Percentiles rank a stretch among this genome's conserved stretches.
Evolutionary conservation across 2,797 vertebrate species (phyloP).

Genomic region (Phrynocephalus vlangalii): DNA sequence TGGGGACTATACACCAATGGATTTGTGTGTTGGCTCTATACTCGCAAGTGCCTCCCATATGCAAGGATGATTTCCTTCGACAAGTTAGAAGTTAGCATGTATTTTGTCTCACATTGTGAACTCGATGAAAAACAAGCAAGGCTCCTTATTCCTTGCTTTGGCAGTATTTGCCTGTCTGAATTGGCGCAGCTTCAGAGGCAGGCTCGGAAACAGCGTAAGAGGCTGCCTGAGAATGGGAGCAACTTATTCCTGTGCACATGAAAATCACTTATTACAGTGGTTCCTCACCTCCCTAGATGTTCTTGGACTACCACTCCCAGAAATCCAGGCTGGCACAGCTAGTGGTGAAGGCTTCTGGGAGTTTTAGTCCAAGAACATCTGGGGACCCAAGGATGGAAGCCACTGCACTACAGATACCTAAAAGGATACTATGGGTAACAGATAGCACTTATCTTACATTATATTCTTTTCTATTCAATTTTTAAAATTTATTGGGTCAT

Average conservation of each 20-base stretch:
- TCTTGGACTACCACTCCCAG: too few relatives aligned
- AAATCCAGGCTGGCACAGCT: too few relatives aligned
- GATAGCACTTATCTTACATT: neutral
- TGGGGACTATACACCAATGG: neutral
- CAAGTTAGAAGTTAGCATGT: constrained; percentile 3
- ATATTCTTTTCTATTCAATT: neutral
- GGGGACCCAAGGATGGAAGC: too few relatives aligned
- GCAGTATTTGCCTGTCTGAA: neutral
- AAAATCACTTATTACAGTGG: neutral
- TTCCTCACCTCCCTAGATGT: too few relatives aligned
- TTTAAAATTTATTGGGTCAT: neutral
- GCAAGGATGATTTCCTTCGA: neutral
- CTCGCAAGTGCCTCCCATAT: neutral
- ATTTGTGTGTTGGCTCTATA: neutral
- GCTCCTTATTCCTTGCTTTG: constrained; percentile 1
- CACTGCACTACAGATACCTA: neutral
- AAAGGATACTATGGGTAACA: neutral
- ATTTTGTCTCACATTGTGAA: neutral
- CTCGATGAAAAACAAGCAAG: neutral
- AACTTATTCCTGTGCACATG: neutral
- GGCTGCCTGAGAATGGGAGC: neutral
- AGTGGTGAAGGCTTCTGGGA: too few relatives aligned
- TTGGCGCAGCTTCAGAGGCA: neutral
- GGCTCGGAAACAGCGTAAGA: neutral
- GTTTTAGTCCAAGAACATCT: too few relatives aligned